Percentiles rank a stretch among this genome's conserved stretches.
Conservation (phyloP, 2,113 vertebrate species). For the Falco punctatus region DNA sequence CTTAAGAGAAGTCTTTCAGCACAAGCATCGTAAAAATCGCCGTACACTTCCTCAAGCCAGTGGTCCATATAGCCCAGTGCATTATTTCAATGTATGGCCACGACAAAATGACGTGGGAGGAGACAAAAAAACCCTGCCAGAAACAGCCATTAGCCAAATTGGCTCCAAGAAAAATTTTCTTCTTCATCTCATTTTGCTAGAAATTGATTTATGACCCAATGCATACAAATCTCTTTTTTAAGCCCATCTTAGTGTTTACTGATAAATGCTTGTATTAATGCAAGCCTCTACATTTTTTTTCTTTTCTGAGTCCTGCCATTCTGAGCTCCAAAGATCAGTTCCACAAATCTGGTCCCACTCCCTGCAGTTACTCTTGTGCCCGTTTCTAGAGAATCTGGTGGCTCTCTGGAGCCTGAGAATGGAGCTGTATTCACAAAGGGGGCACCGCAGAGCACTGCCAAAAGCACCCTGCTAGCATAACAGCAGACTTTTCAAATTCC, state of each 20-base stretch:
- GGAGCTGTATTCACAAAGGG: not conserved
- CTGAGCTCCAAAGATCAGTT: not conserved
- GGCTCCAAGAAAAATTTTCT: not conserved
- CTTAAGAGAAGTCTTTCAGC: not conserved
- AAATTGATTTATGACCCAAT: not conserved
- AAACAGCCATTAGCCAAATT: not conserved
- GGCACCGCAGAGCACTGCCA: not conserved
- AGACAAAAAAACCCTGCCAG: not conserved
- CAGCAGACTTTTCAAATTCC: not conserved
- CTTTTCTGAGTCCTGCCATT: not conserved
- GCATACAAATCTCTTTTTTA: not conserved
- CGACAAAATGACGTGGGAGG: not conserved
- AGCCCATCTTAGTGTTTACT: not conserved
- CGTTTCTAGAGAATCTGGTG: not conserved
- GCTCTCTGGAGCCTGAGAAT: not conserved
- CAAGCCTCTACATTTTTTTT: not conserved
- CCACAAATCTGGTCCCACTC: not conserved
- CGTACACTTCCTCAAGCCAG: not conserved
- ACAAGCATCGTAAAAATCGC: not conserved
- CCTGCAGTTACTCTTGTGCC: not conserved
- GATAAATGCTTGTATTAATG: not conserved
- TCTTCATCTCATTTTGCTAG: not conserved
- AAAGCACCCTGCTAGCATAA: not conserved
- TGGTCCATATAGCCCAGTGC: not conserved
- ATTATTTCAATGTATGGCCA: not conserved